phyloP scores from a whole-genome alignment of 2,797 vertebrate genomes.

The Phrynocephalus guinanensis region DNA sequence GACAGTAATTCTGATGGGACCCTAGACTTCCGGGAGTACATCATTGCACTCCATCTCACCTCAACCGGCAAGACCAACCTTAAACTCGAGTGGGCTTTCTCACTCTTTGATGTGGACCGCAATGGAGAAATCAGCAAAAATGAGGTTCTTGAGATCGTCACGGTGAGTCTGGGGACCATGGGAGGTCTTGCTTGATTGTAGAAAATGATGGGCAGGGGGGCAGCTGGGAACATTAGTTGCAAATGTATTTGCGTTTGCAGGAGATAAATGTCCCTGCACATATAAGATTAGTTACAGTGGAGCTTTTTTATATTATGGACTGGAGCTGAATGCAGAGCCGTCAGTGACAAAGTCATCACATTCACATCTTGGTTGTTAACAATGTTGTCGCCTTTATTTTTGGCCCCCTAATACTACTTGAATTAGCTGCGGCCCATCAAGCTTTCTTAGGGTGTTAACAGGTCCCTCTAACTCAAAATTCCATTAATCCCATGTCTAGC shows the following conservation, averaged over 20 bases:
- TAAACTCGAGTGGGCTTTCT: slow-evolving; percentile 95
- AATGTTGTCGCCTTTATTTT: too few species aligned
- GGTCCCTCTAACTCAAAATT: background rate
- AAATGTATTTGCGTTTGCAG: background rate
- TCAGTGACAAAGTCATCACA: background rate
- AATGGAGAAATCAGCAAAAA: slow-evolving; percentile 92
- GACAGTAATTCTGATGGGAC: slow-evolving; percentile 93
- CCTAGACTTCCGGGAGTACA: slow-evolving; percentile 93
- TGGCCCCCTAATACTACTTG: background rate
- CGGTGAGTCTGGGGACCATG: slow-evolving; percentile 71
- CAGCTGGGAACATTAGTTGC: background rate
- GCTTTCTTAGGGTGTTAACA: background rate
- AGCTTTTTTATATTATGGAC: background rate
- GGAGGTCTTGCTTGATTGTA: background rate
- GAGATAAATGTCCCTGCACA: too few species aligned
- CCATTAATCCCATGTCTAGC: background rate
- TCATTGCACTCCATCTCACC: slow-evolving; percentile 92
- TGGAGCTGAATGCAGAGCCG: background rate
- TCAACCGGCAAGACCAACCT: slow-evolving; percentile 87
- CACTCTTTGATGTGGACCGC: slow-evolving; percentile 92
- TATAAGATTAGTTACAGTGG: background rate
- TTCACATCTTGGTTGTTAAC: background rate
- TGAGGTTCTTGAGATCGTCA: slow-evolving; percentile 91
- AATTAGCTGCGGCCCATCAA: background rate
- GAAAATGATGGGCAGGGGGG: background rate